Evolutionary conservation across 2,888 invertebrate genomes (phyloP), one percentile per base, ranked within the genome.

Genomic region (Orthosia gracilis): DNA sequence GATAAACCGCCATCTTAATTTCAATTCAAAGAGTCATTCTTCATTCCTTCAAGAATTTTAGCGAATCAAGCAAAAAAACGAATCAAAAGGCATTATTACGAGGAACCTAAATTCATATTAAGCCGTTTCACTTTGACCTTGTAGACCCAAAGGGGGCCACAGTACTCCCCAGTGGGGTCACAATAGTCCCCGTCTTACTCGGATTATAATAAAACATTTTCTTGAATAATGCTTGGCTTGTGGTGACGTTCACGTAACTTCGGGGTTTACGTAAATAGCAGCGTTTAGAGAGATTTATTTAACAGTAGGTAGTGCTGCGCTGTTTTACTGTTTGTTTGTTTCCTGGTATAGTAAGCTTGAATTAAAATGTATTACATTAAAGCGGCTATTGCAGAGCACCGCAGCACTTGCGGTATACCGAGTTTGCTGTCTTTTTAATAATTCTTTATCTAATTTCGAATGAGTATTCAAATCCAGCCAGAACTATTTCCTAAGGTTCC

Each of bases 121-220:
- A 75, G 76, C 58, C 66, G 59, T 54, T 69, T 76, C 70, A 31
- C 40, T 71, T 57, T 83, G 80, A 58, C 81, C 85, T 86, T 83
- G 80, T 63, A 52, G 65, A 63, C 52, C 52, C 17, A 23, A 67
- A 69, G 76, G 67, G 78, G 82, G 73, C 75, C 76, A 80, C 69
- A 64, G 71, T 80, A 80, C 76, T 70, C 62, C 78, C 80, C 79
- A 73, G 85, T 77, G 78, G 77, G 83, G 74, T 76, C 77, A 80
- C 69, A 64, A 72, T 81, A 79, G 73, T 73, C 66, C 77, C 80
- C 78, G 73, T 69, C 57, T 86, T 80, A 79, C 79, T 81, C 83
- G 80, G 84, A 87, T 85, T 87, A 89, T 89, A 84, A 84, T 85
- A 88, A 88, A 87, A 84, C 84, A 88, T 89, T 87, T 86, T 80